A percentile compares a stretch with the other conserved stretches of the same genome.
These are phyloP conservation scores for Melanophora roralis DNA, from an alignment of 2,888 invertebrate species.

Conservation along the genomic window DNA sequence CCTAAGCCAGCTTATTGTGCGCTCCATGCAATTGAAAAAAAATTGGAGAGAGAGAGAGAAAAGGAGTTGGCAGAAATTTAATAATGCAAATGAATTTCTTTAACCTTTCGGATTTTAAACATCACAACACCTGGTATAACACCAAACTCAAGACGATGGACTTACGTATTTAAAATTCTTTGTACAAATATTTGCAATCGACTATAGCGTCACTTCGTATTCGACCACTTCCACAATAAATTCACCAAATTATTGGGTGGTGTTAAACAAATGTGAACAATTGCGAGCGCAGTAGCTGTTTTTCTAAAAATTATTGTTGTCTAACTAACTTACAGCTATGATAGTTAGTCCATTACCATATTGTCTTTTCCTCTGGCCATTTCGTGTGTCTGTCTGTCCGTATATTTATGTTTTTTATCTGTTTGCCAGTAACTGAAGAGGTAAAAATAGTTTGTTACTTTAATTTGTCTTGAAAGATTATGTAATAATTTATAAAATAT, in stretches of 20 bases:
- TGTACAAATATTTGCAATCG: too few relatives aligned
- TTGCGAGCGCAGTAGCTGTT: slow-evolving; percentile 16
- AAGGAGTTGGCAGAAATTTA: too few relatives aligned
- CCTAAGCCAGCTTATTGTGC: too few relatives aligned
- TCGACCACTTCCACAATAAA: neutral
- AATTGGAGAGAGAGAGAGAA: too few relatives aligned
- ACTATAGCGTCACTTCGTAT: too few relatives aligned
- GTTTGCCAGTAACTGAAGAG: slow-evolving; percentile 9
- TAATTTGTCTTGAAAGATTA: slow-evolving; percentile 40
- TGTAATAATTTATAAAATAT: slow-evolving; percentile 22
- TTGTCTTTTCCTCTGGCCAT: neutral
- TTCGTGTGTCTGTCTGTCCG: neutral
- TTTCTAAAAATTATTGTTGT: slow-evolving; percentile 25
- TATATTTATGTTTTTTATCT: slow-evolving; percentile 21
- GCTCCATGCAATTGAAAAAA: too few relatives aligned
- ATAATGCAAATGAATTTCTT: too few relatives aligned
- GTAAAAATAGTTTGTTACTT: slow-evolving; percentile 40
- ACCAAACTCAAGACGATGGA: too few relatives aligned
- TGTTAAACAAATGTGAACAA: slow-evolving; percentile 45
- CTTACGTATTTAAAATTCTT: too few relatives aligned
- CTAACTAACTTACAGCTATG: slow-evolving; percentile 13
- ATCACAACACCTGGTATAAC: too few relatives aligned
- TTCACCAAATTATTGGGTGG: slow-evolving; percentile 37
- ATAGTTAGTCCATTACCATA: neutral
- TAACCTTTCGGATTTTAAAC: too few relatives aligned